Evolutionary conservation across 2,113 vertebrate genomes (phyloP).

Genomic region (Toxotes chatareus): DNA sequence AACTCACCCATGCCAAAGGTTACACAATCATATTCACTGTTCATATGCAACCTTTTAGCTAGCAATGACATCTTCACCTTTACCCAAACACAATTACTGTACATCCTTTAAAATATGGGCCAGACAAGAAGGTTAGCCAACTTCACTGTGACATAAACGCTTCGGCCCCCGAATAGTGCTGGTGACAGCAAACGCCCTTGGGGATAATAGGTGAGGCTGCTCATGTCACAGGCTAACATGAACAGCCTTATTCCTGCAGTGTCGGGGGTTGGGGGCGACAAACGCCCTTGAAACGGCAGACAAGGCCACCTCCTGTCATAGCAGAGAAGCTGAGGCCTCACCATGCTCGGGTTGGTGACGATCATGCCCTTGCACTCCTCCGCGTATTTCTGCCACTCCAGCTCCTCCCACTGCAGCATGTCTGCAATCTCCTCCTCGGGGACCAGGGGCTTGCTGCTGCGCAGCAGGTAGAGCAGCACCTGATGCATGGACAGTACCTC

Average conservation of each 20-base stretch:
- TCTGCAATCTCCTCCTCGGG: slow-evolving; percentile 97
- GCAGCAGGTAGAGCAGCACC: slow-evolving; percentile 94
- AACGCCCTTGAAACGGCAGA: slow-evolving; percentile 48
- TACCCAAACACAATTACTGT: slow-evolving; percentile 55
- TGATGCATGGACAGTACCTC: slow-evolving; percentile 99
- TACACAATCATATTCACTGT: slow-evolving; percentile 52
- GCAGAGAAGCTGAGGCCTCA: slow-evolving; percentile 69
- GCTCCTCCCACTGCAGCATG: slow-evolving; percentile 99
- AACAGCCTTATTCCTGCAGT: slow-evolving; percentile 33
- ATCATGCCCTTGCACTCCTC: slow-evolving; percentile 99
- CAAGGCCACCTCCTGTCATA: slow-evolving; percentile 25
- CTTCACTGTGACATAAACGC: slow-evolving; percentile 57
- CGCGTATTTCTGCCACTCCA: slow-evolving; percentile 98
- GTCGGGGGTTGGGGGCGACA: slow-evolving; percentile 17
- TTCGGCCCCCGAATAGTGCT: background rate
- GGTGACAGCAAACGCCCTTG: slow-evolving; percentile 64
- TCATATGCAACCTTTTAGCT: slow-evolving; percentile 62
- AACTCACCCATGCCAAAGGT: slow-evolving; percentile 66
- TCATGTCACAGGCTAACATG: slow-evolving; percentile 62
- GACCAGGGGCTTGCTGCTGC: slow-evolving; percentile 93
- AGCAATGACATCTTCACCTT: slow-evolving; percentile 65
- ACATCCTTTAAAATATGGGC: slow-evolving; percentile 56
- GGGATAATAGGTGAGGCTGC: slow-evolving; percentile 60
- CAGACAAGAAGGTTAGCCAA: slow-evolving; percentile 61
- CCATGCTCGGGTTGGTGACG: slow-evolving; percentile 97